phyloP scores from a whole-genome alignment of 2,797 vertebrate species.

The Alfaro cultratus region DNA sequence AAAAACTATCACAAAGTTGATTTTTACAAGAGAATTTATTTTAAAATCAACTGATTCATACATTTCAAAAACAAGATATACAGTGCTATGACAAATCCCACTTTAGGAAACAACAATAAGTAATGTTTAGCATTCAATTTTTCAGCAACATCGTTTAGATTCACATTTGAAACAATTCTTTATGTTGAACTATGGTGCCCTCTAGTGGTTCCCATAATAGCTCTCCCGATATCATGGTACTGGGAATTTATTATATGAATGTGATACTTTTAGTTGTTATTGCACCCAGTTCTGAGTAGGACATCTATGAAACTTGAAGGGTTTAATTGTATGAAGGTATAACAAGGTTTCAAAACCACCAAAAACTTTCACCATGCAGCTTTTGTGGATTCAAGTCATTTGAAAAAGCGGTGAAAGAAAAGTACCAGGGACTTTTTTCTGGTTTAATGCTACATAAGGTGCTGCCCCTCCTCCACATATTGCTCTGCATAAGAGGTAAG shows the following conservation, averaged over 20 bases:
- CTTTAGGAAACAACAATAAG: neutral
- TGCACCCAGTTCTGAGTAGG: neutral
- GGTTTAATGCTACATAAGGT: neutral
- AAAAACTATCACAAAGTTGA: neutral
- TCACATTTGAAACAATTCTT: neutral
- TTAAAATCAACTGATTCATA: neutral
- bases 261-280: neutral
- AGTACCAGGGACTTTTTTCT: neutral
- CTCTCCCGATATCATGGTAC: neutral
- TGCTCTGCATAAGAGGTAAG: neutral
- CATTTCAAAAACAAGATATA: neutral
- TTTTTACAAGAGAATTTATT: neutral
- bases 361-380: neutral
- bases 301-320: neutral
- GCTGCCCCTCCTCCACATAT: neutral
- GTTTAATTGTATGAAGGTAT: neutral
- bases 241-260: neutral
- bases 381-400: neutral
- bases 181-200: neutral
- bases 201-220: neutral
- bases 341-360: neutral
- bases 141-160: neutral
- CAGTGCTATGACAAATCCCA: neutral
- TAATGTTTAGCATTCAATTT: neutral
- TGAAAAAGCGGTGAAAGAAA: neutral